Percentiles rank a stretch among this genome's conserved stretches.
These are phyloP conservation scores for Triplophysa rosa DNA, from an alignment of 2,113 vertebrate genomes.

Conservation along the genomic window DNA sequence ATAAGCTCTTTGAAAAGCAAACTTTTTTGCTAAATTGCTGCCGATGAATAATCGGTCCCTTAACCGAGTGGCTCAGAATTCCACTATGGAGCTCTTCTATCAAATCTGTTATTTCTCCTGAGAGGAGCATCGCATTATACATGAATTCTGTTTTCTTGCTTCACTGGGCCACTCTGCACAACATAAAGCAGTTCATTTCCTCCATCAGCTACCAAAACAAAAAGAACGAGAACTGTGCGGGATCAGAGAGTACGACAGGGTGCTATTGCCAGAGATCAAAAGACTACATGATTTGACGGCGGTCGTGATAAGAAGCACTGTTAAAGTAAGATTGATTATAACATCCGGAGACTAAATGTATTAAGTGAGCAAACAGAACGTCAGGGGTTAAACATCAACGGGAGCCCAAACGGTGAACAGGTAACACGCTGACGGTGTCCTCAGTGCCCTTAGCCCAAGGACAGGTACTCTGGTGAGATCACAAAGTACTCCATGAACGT, in stretches of 20 bases:
- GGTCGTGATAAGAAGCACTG: not conserved
- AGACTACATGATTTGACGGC: constrained; percentile 1
- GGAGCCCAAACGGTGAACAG: not conserved
- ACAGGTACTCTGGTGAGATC: constrained; percentile 5
- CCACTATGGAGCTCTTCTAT: not conserved
- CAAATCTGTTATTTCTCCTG: constrained; percentile 6
- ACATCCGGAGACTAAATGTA: not conserved
- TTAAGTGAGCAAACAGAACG: constrained; percentile 13
- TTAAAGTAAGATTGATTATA: constrained; percentile 19
- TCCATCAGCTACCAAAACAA: not conserved
- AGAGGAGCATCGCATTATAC: not conserved
- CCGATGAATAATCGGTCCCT: not conserved
- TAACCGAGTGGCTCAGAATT: not conserved
- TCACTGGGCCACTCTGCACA: not conserved
- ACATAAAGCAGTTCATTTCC: not conserved
- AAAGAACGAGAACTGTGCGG: not conserved
- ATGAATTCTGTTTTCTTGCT: not conserved
- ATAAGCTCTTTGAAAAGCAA: constrained; percentile 1
- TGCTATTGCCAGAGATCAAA: constrained; percentile 2
- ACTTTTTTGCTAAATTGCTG: not conserved
- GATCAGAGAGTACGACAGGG: not conserved
- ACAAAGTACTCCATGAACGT: constrained; percentile 11
- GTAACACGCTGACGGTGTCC: not conserved
- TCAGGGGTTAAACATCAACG: constrained; percentile 34
- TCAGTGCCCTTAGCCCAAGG: not conserved